phyloP scores from a whole-genome alignment of 2,797 vertebrate genomes.

The Uromys caudimaculatus region DNA sequence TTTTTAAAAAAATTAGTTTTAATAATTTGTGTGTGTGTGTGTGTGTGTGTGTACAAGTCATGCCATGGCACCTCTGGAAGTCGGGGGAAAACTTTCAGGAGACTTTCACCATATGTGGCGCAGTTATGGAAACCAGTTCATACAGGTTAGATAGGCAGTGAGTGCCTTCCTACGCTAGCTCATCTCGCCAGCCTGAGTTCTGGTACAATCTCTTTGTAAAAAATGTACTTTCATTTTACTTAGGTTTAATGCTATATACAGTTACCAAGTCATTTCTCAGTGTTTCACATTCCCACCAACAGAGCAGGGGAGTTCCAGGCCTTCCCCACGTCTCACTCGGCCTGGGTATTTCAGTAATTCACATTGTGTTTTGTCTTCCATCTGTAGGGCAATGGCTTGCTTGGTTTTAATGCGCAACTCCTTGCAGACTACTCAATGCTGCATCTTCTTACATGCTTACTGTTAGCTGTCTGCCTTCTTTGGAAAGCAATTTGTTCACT shows the following conservation, averaged over 20 bases:
- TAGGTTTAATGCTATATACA: conserved; percentile 7
- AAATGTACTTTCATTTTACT: conserved; percentile 8
- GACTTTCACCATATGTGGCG: not conserved
- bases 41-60: not conserved
- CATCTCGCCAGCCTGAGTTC: not conserved
- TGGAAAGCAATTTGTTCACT: not conserved
- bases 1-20: not conserved
- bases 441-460: not conserved
- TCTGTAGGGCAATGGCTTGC: not conserved
- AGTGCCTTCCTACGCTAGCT: not conserved
- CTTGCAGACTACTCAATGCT: not conserved
- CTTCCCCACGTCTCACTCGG: not conserved
- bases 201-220: not conserved
- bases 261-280: not conserved
- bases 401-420: not conserved
- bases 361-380: not conserved
- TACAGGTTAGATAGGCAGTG: no score
- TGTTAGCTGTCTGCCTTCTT: not conserved
- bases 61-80: not conserved
- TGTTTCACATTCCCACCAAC: not conserved
- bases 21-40: not conserved
- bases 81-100: not conserved
- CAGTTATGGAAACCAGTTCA: not conserved
- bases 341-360: not conserved
- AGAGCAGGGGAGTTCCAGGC: not conserved